phyloP scores from a whole-genome alignment of 2,797 vertebrate species.

The Cossypha dichroa region DNA sequence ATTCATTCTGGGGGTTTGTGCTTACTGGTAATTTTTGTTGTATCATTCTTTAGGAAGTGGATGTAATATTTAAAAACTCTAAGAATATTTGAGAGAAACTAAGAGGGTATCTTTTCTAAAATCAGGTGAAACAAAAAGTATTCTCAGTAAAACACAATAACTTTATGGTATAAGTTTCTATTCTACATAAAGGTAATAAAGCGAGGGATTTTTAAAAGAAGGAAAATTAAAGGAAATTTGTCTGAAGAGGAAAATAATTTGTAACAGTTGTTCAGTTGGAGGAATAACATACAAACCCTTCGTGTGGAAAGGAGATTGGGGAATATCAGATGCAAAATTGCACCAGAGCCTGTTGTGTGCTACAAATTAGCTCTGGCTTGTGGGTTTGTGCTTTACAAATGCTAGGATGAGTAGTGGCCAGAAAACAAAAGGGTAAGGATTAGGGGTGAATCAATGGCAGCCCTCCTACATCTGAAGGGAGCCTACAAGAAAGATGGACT shows the following conservation, averaged over 20 bases:
- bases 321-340: neutral
- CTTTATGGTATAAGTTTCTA: neutral
- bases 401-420: neutral
- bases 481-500: neutral
- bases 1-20: neutral
- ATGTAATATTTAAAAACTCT: neutral
- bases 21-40: rapidly evolving
- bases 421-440: neutral
- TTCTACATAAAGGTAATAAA: neutral
- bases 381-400: neutral
- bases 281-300: neutral
- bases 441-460: neutral
- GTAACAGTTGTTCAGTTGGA: neutral
- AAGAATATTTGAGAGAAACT: neutral
- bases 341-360: neutral
- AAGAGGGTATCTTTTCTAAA: neutral
- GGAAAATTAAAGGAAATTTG: neutral
- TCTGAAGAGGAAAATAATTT: neutral
- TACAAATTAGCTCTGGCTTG: neutral
- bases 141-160: neutral
- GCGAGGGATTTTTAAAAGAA: neutral
- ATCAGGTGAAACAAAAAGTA: neutral
- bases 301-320: neutral
- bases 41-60: neutral
- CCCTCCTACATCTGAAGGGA: neutral